Base-by-base conservation (phyloP, 2,113 vertebrate species). In the Daphoenositta chrysoptera region DNA sequence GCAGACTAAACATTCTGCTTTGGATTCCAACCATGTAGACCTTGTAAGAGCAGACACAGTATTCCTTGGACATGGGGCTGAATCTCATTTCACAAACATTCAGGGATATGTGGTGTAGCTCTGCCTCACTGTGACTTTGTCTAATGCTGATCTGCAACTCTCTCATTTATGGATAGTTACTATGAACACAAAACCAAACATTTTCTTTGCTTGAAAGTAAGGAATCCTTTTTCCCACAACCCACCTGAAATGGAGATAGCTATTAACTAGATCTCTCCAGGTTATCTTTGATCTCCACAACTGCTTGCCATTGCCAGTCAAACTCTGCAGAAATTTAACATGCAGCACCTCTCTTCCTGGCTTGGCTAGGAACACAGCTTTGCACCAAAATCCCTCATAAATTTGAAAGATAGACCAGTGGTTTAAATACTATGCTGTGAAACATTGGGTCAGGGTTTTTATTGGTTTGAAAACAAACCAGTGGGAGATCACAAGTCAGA, bases 21-120 rank as follows among this genome's bases (percentile, higher is more conserved):
- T n/a, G 42, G 10, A 88, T 37, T 10, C 30, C 14, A 42, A 5
- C 19, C 0, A 0, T 5, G 18, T 2, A 83, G 45, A 16, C 24
- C 8, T 10, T 65, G 27, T 22, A 78, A 65, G 18, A 61, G 35
- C 35, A 80, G 53, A 18, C 26, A 30, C 3, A 28, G 40, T 3
- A n/a, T 40, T 44, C 42, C 51, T 45, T 44, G 47, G 47, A 48
- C 19, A 24, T 6, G 22, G 16, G n/a, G 21, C 9, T 58, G 51
- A 66, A 66, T 45, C 80, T 63, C 9, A 63, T 47, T 80, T 40
- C 39, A 44, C 47, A 80, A 27, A 63, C 23, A 26, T 28, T 54
- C 44, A 47, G 24, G 33, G 15, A 20, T 31, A 11, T 7, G 10
- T 19, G 16, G 17, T 21, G 75, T 72, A 66, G 13, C 11, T 73